Conservation (phyloP, 2,888 invertebrate genomes). For the Nezara viridula region DNA sequence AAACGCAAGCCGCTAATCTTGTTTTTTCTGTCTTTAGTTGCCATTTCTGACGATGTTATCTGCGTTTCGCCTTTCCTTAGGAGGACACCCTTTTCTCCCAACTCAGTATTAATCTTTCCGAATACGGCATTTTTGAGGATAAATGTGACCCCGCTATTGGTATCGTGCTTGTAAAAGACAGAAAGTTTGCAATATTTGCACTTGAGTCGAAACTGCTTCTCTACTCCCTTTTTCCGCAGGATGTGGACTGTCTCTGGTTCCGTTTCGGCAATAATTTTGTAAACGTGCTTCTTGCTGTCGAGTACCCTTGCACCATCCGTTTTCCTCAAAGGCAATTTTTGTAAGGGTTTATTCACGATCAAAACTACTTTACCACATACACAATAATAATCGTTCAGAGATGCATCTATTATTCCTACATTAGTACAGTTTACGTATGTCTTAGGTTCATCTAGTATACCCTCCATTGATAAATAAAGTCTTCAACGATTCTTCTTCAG, state of each 20-base stretch:
- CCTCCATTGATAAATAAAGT: background rate
- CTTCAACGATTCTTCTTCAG: background rate
- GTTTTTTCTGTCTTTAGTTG: background rate
- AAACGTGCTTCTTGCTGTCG: background rate
- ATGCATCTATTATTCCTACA: background rate
- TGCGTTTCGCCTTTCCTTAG: background rate
- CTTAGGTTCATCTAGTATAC: background rate
- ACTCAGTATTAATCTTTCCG: background rate
- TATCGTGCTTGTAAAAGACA: conserved; percentile 15
- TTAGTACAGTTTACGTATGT: background rate
- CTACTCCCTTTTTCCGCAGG: background rate
- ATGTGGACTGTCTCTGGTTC: conserved; percentile 4
- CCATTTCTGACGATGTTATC: background rate
- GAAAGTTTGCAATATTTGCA: background rate
- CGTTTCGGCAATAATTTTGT: background rate
- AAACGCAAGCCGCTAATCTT: background rate
- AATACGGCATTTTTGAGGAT: background rate
- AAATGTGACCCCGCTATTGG: background rate
- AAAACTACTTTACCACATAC: background rate
- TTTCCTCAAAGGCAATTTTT: conserved; percentile 1
- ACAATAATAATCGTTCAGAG: background rate
- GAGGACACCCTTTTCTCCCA: background rate
- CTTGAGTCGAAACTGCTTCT: background rate
- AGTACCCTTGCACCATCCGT: background rate
- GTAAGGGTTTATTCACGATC: background rate